phyloP scores from a whole-genome alignment of 1,140 invertebrate species.

The Trichogramma pretiosum region DNA sequence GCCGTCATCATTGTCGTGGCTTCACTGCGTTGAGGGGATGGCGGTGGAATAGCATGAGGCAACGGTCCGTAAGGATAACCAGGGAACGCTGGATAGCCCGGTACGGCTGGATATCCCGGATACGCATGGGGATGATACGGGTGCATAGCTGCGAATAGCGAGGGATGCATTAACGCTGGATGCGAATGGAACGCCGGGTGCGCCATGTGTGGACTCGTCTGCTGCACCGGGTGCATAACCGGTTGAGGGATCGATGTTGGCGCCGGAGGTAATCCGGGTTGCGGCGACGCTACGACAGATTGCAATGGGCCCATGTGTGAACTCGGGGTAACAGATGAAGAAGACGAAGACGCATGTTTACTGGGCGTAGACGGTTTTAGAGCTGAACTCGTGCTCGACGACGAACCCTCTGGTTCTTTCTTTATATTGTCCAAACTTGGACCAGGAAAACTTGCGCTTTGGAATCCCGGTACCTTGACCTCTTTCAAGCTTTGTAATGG shows the following conservation, averaged over 20 bases:
- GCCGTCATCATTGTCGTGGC: constrained; percentile 62
- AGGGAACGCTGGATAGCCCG: constrained; percentile 44
- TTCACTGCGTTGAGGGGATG: constrained; percentile 52
- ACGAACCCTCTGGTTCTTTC: constrained; percentile 57
- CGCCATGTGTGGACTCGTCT: constrained; percentile 51
- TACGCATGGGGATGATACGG: constrained; percentile 62
- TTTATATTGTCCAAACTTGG: constrained; percentile 63
- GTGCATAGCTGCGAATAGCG: constrained; percentile 58
- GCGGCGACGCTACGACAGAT: constrained; percentile 39
- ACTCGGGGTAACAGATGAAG: constrained; percentile 31
- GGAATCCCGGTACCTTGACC: constrained; percentile 71
- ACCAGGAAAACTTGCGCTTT: constrained; percentile 37
- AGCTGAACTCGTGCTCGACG: background rate
- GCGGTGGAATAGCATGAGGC: constrained; percentile 64
- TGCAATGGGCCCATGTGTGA: constrained; percentile 36
- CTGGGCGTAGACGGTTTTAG: constrained; percentile 38
- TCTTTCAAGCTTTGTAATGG: constrained; percentile 70
- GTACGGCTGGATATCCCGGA: constrained; percentile 52
- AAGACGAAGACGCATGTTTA: constrained; percentile 20
- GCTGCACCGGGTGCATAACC: constrained; percentile 60
- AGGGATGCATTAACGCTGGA: constrained; percentile 59
- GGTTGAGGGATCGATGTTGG: constrained; percentile 59
- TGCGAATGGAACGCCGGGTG: constrained; percentile 59
- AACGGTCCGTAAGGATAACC: constrained; percentile 62
- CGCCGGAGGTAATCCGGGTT: constrained; percentile 45